Evolutionary conservation across 1,140 invertebrate species (phyloP), one percentile per base, ranked within the genome.

Genomic region (Diorhabda elongata): DNA sequence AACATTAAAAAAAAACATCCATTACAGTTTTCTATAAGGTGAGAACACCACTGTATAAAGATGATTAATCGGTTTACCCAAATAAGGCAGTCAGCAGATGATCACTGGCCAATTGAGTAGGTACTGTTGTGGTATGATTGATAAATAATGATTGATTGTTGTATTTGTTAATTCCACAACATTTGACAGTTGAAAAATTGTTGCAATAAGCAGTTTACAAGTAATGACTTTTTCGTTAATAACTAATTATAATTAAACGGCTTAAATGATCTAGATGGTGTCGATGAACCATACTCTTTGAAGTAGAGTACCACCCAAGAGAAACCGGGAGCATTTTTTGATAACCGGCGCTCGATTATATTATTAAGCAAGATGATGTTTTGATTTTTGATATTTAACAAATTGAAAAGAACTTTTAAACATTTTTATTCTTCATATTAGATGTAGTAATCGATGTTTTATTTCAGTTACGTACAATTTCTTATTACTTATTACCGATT

Each of bases 341-440:
- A 52, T 52, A n/a, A n/a, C 6, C 47, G n/a, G 6, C 47, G 47
- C 47, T 71, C 75, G 72, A 73, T 66, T 69, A 69, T 75, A 26
- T 26, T 26, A 26, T 26, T 26, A 26, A 26, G 26, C 26, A 26
- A 26, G 26, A 26, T 26, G 26, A 26, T 26, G 26, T 26, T 26
- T 26, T 26, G 26, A 26, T 26, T 26, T 26, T 26, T 26, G 0
- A 26, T 26, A 26, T 26, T 26, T 26, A 26, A 26, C 26, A 1
- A 26, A 26, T 26, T 26, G 26, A 26, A 26, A 26, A 26, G 26
- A 26, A 26, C 26, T 26, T 26, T 26, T 26, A 26, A 26, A 26
- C 26, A 26, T 26, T 26, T 26, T 26, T 26, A 26, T 26, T 26
- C 26, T 26, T 26, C 26, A 26, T 26, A 26, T 26, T 26, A 26